Conservation (phyloP, 2,888 invertebrate genomes). For the Pyrgus malvae region DNA sequence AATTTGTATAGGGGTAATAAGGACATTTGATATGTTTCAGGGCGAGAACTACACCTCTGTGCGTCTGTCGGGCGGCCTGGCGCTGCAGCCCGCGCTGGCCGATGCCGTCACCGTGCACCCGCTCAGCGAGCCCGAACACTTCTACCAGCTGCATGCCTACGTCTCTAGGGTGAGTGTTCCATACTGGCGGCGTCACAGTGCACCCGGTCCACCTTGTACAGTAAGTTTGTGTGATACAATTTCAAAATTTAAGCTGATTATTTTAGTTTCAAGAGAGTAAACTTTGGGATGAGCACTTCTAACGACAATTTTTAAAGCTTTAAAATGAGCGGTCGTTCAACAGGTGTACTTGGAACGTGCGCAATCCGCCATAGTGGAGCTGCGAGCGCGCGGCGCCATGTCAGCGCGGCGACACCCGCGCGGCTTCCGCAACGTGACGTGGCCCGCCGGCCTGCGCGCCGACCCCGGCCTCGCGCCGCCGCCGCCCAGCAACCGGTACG, state of each 20-base stretch:
- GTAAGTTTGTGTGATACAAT: too few relatives aligned
- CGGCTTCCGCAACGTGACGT: constrained; percentile 42
- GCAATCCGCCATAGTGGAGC: constrained; percentile 30
- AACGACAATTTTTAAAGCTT: too few relatives aligned
- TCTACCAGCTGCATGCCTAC: constrained; percentile 88
- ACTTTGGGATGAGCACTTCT: too few relatives aligned
- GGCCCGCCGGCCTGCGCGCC: constrained; percentile 84
- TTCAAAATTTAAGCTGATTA: too few relatives aligned
- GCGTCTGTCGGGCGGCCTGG: constrained; percentile 25
- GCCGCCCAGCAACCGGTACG: constrained; percentile 54
- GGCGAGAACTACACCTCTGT: constrained; percentile 47
- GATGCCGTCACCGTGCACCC: constrained; percentile 85
- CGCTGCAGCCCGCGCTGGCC: constrained; percentile 55
- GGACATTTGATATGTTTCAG: too few relatives aligned
- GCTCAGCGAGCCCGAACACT: constrained; percentile 81
- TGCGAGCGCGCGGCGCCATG: constrained; percentile 41
- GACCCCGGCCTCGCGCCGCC: constrained; percentile 77
- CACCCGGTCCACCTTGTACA: too few relatives aligned
- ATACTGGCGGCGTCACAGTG: too few relatives aligned
- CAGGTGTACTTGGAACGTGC: constrained; percentile 70
- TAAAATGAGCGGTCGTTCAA: not conserved
- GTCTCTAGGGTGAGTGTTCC: constrained; percentile 84
- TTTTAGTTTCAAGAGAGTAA: too few relatives aligned
- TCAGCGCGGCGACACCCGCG: constrained; percentile 51
- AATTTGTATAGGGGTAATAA: too few relatives aligned